Evolutionary conservation across 1,140 invertebrate genomes (phyloP).

Genomic region (Laupala kohalensis): DNA sequence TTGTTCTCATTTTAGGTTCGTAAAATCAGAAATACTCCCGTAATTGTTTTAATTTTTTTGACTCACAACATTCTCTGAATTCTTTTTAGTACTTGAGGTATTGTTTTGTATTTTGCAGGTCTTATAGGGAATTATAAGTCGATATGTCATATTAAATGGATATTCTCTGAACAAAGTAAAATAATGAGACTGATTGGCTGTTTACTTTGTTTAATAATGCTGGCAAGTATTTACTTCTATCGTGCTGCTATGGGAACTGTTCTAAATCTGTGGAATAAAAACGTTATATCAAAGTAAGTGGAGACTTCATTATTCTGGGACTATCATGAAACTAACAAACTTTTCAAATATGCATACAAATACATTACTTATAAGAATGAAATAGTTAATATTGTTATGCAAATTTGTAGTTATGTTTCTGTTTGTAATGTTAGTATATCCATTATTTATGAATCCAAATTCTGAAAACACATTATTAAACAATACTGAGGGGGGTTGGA

Average conservation of each 20-base stretch:
- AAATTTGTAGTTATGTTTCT: too few relatives aligned
- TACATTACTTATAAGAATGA: too few relatives aligned
- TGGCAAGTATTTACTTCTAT: background rate
- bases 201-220: background rate
- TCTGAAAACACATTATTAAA: too few relatives aligned
- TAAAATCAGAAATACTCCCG: too few relatives aligned
- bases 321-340: too few relatives aligned
- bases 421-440: too few relatives aligned
- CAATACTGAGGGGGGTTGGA: too few relatives aligned
- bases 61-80: background rate
- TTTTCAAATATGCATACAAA: too few relatives aligned
- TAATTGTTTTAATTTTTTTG: background rate
- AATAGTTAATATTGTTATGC: too few relatives aligned
- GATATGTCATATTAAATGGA: background rate
- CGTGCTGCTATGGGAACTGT: background rate
- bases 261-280: background rate
- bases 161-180: background rate
- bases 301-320: too few relatives aligned
- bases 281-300: too few relatives aligned
- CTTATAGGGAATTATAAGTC: background rate
- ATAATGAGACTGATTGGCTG: background rate
- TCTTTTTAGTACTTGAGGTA: background rate
- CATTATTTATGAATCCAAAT: too few relatives aligned
- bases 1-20: conserved; percentile 36
- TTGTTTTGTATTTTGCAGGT: background rate